Evolutionary conservation across 2,797 vertebrate genomes (phyloP).

Genomic region (Epinephelus coioides): DNA sequence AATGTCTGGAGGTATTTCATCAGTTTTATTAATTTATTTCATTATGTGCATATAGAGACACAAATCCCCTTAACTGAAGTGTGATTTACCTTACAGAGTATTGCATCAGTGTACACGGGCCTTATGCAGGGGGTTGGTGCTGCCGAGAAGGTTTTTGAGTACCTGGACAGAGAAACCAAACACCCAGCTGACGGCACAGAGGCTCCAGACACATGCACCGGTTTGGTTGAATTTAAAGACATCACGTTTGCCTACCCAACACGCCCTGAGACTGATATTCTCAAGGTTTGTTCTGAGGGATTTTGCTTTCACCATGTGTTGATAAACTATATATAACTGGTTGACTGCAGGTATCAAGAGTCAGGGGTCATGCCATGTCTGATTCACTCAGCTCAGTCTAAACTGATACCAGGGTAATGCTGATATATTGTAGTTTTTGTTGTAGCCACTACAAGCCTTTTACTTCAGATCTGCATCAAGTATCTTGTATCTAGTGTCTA

Average conservation of each 20-base stretch:
- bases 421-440: not conserved
- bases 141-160: slow-evolving; percentile 97
- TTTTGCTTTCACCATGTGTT: not conserved
- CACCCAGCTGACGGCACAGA: slow-evolving; percentile 87
- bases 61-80: not conserved
- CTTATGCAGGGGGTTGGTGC: slow-evolving; percentile 97
- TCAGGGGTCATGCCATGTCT: no score
- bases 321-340: not conserved
- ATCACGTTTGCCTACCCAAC: slow-evolving; percentile 94
- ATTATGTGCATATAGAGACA: not conserved
- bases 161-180: slow-evolving; percentile 91
- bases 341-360: no score
- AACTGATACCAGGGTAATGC: not conserved
- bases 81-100: slow-evolving; percentile 81
- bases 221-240: slow-evolving; percentile 93
- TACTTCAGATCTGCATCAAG: no score
- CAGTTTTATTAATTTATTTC: not conserved
- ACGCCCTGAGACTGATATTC: slow-evolving; percentile 88
- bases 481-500: not conserved
- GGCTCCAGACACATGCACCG: slow-evolving; percentile 88
- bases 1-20: slow-evolving; percentile 90
- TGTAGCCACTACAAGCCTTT: not conserved
- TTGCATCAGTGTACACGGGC: slow-evolving; percentile 94
- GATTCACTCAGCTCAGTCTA: not conserved
- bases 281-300: slow-evolving; percentile 86